Base-by-base conservation (phyloP, 2,888 invertebrate genomes). In the Stenichneumon culpator region DNA sequence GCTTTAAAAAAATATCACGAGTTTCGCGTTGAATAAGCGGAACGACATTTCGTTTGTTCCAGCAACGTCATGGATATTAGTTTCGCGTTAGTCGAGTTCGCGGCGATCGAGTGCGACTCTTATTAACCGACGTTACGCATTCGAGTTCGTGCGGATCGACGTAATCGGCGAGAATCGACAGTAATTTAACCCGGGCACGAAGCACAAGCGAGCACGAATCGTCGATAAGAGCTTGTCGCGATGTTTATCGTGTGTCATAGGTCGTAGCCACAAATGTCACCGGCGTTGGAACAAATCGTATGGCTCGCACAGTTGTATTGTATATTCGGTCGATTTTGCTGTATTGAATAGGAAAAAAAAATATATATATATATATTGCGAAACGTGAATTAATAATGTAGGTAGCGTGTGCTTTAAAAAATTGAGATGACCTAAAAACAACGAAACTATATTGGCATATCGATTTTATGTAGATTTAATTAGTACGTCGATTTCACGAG, bases 111-210 rank as follows among this genome's bases (percentile, higher is more conserved):
- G 25, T 22, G 22, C 0, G 57, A 57, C 19, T 22, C 25, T 1
- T 16, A 47, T 22, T 44, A 44, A 14, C 44, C 44, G 44, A 39
- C 44, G 32, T 14, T 11, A 36, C 82, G 36, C 22, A 50, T 44
- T 44, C 36, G 32, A 44, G 39, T 68, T 60, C 68, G 32, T 60
- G 44, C 44, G 3, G 36, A 32, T 65, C 39, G 39, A 57, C n/a
- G 32, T 69, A 69, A 74, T 68, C 68, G 67, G 28, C 25, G 47
- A 22, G 57, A 57, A 3, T 19, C 25, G 22, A 39, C 47, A 57
- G 50, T 78, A 82, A 78, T 78, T 72, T 32, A 70, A 67, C 44
- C 65, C 60, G 65, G 50, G 44, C 77, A 82, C 67, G 82, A 69
- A 72, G 44, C 65, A 67, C 32, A 25, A 72, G 65, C 65, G 19